These are phyloP conservation scores for Triplophysa rosa DNA, from an alignment of 2,113 vertebrate genomes.

Conservation along the genomic window DNA sequence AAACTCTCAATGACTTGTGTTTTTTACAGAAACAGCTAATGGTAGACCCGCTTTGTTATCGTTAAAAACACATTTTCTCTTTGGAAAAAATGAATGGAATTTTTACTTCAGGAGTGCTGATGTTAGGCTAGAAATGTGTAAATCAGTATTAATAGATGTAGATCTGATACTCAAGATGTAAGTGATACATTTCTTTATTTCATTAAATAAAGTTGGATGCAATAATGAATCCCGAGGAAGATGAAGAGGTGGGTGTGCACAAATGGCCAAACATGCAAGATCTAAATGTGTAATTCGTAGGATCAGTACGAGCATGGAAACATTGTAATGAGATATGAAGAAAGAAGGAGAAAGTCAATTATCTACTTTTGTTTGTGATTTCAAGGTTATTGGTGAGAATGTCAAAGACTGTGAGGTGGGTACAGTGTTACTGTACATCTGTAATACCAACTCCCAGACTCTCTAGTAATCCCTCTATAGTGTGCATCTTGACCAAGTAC, in stretches of 20 bases:
- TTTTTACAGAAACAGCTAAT: no score
- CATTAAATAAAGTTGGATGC: conserved; percentile 36
- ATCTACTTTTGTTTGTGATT: conserved; percentile 5
- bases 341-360: not conserved
- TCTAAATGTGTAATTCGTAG: not conserved
- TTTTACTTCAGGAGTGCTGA: not conserved
- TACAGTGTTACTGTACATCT: not conserved
- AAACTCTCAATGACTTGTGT: no score
- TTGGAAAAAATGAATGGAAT: not conserved
- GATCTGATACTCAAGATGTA: not conserved
- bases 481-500: no score
- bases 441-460: no score
- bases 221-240: conserved; percentile 16
- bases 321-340: not conserved
- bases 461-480: no score
- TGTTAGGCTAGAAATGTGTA: not conserved
- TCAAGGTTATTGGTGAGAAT: conserved; percentile 10
- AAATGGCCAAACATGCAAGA: not conserved
- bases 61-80: no score
- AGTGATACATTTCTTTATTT: not conserved
- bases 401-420: conserved; percentile 16
- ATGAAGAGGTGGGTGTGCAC: conserved; percentile 56
- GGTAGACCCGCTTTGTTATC: no score
- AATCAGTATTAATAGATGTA: not conserved
- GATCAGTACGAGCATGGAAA: not conserved